Evolutionary conservation across 2,888 invertebrate species (phyloP).

Genomic region (Dasypolia templi): DNA sequence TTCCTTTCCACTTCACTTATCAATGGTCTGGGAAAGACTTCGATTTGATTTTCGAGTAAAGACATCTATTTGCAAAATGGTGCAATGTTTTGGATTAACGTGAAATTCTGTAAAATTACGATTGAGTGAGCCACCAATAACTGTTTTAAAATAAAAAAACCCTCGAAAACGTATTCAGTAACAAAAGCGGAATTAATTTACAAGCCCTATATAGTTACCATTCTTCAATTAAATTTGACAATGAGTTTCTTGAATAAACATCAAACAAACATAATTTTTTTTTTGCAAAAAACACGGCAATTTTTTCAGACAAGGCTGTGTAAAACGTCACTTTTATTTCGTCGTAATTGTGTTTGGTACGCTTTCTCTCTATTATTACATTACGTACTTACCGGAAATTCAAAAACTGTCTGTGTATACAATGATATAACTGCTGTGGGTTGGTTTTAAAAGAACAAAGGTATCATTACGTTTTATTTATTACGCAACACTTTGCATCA

Average conservation of each 20-base stretch:
- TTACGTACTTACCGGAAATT: conserved; percentile 65
- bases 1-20: conserved; percentile 70
- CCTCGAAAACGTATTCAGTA: not conserved
- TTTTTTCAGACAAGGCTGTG: conserved; percentile 40
- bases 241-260: conserved; percentile 23
- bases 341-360: conserved; percentile 59
- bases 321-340: conserved; percentile 51
- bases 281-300: conserved; percentile 26
- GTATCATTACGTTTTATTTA: conserved; percentile 54
- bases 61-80: conserved; percentile 1
- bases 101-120: not conserved
- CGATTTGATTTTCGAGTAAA: conserved; percentile 62
- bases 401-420: conserved; percentile 59
- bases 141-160: not conserved
- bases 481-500: conserved; percentile 40
- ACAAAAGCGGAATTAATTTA: not conserved
- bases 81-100: not conserved
- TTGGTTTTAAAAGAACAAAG: conserved; percentile 35
- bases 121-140: not conserved
- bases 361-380: conserved; percentile 67
- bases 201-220: not conserved
- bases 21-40: conserved; percentile 64
- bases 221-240: conserved; percentile 16
- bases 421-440: conserved; percentile 35
- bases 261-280: conserved; percentile 18